These are phyloP conservation scores for Leptodactylus fuscus DNA, from an alignment of 2,113 vertebrate genomes.

Conservation along the genomic window DNA sequence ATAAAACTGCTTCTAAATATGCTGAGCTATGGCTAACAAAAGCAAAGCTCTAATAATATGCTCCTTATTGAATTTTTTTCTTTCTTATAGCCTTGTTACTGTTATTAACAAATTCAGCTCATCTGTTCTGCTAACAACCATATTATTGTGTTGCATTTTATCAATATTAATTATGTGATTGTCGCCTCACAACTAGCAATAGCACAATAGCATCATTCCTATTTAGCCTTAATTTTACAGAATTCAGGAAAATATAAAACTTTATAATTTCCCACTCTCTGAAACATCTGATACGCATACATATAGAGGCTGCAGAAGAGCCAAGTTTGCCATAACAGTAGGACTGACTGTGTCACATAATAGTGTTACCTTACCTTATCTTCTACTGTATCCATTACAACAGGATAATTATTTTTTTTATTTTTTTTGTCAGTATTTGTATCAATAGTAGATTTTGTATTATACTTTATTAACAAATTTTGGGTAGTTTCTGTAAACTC, in stretches of 20 bases:
- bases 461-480: too few species aligned
- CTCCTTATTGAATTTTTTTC: not conserved
- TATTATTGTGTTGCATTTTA: not conserved
- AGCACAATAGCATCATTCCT: not conserved
- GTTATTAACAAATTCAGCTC: not conserved
- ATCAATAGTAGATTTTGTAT: too few species aligned
- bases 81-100: not conserved
- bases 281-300: not conserved
- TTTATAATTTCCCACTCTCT: not conserved
- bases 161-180: conserved; percentile 26
- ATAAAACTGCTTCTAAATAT: conserved; percentile 18
- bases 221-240: conserved; percentile 5
- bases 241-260: not conserved
- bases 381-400: too few species aligned
- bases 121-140: conserved; percentile 22
- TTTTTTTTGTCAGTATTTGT: too few species aligned
- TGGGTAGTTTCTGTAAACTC: too few species aligned
- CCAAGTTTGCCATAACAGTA: too few species aligned
- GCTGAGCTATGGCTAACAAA: conserved; percentile 6
- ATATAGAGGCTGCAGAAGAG: not conserved
- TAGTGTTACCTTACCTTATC: too few species aligned
- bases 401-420: too few species aligned
- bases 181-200: not conserved
- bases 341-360: too few species aligned
- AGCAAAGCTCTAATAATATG: not conserved